Evolutionary conservation across 1,140 invertebrate genomes (phyloP).

Genomic region (Drosophila quadrilineata): DNA sequence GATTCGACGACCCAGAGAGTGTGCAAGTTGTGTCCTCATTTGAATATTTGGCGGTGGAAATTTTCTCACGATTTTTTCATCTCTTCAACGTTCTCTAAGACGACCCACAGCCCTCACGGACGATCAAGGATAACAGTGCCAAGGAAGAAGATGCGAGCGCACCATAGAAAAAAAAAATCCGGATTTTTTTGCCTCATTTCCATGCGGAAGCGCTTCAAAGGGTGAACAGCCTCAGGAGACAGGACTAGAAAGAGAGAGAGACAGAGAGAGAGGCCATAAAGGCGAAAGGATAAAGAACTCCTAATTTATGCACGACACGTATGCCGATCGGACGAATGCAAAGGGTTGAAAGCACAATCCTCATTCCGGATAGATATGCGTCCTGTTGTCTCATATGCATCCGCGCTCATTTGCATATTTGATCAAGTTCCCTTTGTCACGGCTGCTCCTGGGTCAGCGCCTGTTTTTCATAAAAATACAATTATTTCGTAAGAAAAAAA

Average conservation of each 20-base stretch:
- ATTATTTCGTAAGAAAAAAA: slow-evolving; percentile 44
- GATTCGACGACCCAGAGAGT: slow-evolving; percentile 58
- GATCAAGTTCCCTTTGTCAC: slow-evolving; percentile 56
- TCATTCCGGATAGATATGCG: slow-evolving; percentile 48
- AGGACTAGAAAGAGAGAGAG: too few relatives aligned
- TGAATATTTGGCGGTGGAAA: slow-evolving; percentile 72
- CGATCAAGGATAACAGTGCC: slow-evolving; percentile 65
- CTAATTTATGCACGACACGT: slow-evolving; percentile 78
- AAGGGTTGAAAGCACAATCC: slow-evolving; percentile 62
- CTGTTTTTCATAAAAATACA: slow-evolving; percentile 68
- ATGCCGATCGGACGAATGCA: slow-evolving; percentile 62
- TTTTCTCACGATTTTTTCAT: slow-evolving; percentile 76
- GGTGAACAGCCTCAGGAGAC: slow-evolving; percentile 28
- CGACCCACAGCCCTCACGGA: slow-evolving; percentile 56
- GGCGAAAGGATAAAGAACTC: slow-evolving; percentile 41
- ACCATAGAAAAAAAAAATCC: slow-evolving; percentile 65
- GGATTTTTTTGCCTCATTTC: slow-evolving; percentile 80
- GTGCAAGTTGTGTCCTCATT: slow-evolving; percentile 63
- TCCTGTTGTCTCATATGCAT: slow-evolving; percentile 9
- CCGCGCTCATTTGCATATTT: slow-evolving; percentile 62
- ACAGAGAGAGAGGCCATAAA: slow-evolving; percentile 56
- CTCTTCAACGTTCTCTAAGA: slow-evolving; percentile 24
- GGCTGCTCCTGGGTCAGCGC: slow-evolving; percentile 67
- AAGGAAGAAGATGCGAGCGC: slow-evolving; percentile 38
- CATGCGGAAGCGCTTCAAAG: slow-evolving; percentile 73